Percentiles rank a stretch among this genome's conserved stretches.
Conservation (phyloP, 2,888 invertebrate genomes). For the Muschampia plurimacula region DNA sequence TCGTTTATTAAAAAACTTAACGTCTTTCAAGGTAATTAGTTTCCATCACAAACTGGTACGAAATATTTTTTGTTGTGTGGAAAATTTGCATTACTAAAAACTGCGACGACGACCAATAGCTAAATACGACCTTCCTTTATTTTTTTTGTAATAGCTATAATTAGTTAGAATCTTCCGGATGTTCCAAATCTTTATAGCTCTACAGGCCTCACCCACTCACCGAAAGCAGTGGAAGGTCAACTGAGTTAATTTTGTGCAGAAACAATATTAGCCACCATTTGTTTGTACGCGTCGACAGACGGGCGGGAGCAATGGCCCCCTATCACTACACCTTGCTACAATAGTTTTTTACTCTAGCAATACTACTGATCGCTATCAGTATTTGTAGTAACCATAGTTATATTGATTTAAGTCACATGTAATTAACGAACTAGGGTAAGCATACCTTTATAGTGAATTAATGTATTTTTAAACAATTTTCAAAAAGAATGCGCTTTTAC, state of each 20-base stretch:
- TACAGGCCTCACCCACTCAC: conserved; percentile 50
- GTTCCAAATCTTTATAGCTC: conserved; percentile 37
- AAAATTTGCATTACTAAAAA: background rate
- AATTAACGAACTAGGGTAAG: background rate
- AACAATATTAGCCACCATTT: conserved; percentile 58
- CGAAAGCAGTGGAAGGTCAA: conserved; percentile 56
- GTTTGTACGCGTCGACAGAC: conserved; percentile 46
- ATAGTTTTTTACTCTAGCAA: conserved; percentile 1
- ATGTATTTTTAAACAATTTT: background rate
- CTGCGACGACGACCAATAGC: background rate
- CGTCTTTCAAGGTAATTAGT: too few relatives aligned
- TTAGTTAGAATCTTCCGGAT: background rate
- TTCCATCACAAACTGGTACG: background rate
- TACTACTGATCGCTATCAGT: background rate
- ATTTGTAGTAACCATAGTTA: background rate
- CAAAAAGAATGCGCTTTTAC: too few relatives aligned
- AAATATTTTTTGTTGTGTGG: background rate
- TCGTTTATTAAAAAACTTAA: too few relatives aligned
- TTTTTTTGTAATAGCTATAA: background rate
- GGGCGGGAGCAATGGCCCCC: conserved; percentile 61
- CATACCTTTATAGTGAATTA: background rate
- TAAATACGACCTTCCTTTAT: background rate
- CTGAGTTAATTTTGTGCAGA: conserved; percentile 64
- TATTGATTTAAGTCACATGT: background rate
- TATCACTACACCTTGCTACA: conserved; percentile 49